Evolutionary conservation across 2,888 invertebrate genomes (phyloP), one percentile per base, ranked within the genome.

Genomic region (Drosophila buzzatii): DNA sequence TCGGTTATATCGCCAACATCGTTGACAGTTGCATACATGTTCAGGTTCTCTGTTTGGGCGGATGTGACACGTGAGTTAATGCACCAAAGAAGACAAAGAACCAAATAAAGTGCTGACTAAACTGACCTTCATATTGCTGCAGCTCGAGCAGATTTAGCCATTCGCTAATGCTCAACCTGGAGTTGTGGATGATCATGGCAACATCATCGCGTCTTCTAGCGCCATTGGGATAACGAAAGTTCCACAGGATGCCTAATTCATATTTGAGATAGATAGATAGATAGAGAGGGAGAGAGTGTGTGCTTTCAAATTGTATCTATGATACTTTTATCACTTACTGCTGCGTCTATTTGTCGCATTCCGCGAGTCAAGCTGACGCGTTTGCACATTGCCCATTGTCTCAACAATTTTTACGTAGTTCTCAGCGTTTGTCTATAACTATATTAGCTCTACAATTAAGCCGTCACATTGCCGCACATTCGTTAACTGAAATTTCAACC

Each of bases 81-180:
- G 49, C 20, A 10, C 16, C 27, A 27, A 27, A 27, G 27, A 27
- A 27, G 7, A 27, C 6, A 14, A 14, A 27, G 33, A 45, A 59
- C 12, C 9, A 18, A 8, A 23, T 5, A 75, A 52, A 52, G 18
- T 62, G 53, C 47, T 61, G 45, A 58, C 20, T n/a, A 39, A 44
- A 71, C 76, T 63, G 70, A 91, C 92, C 85, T 68, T 92, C 92
- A 90, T 96, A 96, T 82, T 95, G 94, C 63, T 93, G 93, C 79
- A 96, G 91, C 39, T 95, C 95, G 55, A 96, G 92, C 37, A 94
- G 93, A 70, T 94, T 94, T 55, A 96, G 92, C 96, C 96, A 96
- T 60, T 94, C 93, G 9, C 82, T 76, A 57, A 95, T 93, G 72
- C 94, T 94, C 77, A 95, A 91, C 83, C 95, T 94, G 12, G 94